Conservation (phyloP, 2,113 vertebrate species). For the Rhea americana region DNA sequence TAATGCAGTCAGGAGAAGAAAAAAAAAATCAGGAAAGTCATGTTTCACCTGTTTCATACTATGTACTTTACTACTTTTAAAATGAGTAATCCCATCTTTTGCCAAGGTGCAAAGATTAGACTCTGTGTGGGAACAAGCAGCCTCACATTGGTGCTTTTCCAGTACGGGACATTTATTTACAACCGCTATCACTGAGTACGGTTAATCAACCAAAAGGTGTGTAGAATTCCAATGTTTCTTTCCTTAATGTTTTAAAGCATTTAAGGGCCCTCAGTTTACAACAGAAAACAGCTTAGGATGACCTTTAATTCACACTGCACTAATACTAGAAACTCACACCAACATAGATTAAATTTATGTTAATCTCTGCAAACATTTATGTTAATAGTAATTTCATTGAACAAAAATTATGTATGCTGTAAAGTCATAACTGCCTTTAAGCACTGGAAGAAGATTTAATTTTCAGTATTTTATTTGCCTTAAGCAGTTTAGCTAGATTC, state of each 20-base stretch:
- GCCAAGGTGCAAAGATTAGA: background rate
- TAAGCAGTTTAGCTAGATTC: background rate
- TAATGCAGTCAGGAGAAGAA: fast-evolving
- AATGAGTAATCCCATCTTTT: background rate
- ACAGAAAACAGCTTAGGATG: fast-evolving
- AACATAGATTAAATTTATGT: fast-evolving
- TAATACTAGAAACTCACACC: fast-evolving
- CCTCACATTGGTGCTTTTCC: background rate
- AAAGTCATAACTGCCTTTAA: too few relatives aligned
- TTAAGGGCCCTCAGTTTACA: fast-evolving
- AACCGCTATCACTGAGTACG: fast-evolving
- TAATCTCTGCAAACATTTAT: fast-evolving
- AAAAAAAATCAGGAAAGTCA: background rate
- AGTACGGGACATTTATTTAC: background rate
- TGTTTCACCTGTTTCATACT: too few relatives aligned
- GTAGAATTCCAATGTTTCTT: background rate
- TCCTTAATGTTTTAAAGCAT: background rate
- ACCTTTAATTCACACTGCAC: background rate
- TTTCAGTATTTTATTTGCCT: background rate
- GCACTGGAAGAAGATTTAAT: fast-evolving
- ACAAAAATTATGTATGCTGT: fast-evolving
- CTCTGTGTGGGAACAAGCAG: background rate
- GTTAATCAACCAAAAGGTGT: background rate
- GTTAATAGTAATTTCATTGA: fast-evolving
- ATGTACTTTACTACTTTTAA: background rate